Conservation (phyloP, 2,797 vertebrate species). For the Sarcoramphus papa region DNA sequence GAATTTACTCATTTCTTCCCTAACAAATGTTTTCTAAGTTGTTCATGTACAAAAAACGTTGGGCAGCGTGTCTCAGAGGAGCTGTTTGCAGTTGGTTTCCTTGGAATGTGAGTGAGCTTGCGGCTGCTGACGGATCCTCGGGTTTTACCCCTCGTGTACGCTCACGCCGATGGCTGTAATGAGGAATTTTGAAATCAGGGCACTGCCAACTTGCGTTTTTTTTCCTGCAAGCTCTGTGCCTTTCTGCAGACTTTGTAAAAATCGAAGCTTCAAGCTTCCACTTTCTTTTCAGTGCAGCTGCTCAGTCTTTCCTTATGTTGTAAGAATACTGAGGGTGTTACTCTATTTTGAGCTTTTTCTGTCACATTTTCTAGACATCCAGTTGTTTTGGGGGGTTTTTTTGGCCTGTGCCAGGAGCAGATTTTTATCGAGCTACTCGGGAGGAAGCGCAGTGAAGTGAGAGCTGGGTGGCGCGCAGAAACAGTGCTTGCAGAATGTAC, state of each 20-base stretch:
- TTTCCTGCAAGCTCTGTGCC: neutral
- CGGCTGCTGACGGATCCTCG: neutral
- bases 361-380: neutral
- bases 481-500: neutral
- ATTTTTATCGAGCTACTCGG: fast-evolving
- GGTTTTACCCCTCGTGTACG: neutral
- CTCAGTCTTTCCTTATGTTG: neutral
- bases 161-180: neutral
- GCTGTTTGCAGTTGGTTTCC: neutral
- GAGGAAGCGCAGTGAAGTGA: too few relatives aligned
- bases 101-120: fast-evolving
- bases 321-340: neutral
- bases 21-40: neutral
- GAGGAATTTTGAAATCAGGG: neutral
- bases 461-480: too few relatives aligned
- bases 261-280: neutral
- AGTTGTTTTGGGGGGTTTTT: too few relatives aligned
- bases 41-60: fast-evolving
- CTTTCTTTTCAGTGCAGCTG: neutral
- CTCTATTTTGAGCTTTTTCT: neutral
- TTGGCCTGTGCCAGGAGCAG: too few relatives aligned
- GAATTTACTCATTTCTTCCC: neutral
- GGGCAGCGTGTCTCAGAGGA: neutral
- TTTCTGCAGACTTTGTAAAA: neutral
- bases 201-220: neutral